Base-by-base conservation (phyloP, 2,888 invertebrate genomes). In the Alloplasta piceator region DNA sequence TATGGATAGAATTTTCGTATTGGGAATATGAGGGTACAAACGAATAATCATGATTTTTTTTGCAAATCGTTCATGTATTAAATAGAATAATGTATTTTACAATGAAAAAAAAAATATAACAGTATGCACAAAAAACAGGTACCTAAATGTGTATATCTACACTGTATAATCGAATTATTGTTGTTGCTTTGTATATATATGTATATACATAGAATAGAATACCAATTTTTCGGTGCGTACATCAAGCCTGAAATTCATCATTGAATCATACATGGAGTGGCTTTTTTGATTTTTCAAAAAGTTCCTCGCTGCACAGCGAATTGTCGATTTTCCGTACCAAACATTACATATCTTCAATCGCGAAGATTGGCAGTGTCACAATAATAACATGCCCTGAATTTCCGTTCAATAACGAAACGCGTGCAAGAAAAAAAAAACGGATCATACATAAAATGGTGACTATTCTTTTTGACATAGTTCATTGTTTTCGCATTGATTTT, bases 11-110 rank as follows among this genome's bases (percentile, higher is more conserved):
- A n/a, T n/a, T n/a, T n/a, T n/a, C n/a, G n/a, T n/a, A n/a, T n/a
- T n/a, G n/a, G n/a, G n/a, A n/a, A n/a, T n/a, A n/a, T n/a, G n/a
- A n/a, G n/a, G n/a, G n/a, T n/a, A n/a, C n/a, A n/a, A n/a, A 50
- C 12, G 50, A 4, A 50, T 12, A n/a, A 12, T n/a, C 5, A 12
- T 50, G 5, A 50, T 50, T 12, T 56, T 71, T 83, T 80, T 83
- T 88, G 87, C 81, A 88, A 90, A 89, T 89, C 85, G 80, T 83
- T 88, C 83, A 86, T 89, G 84, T 89, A 90, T 90, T 89, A 88
- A 89, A 89, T 88, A 89, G 80, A 84, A 83, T 87, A 89, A 86
- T 81, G 86, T 88, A 86, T 87, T 83, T 85, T 88, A 89, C 85
- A 87, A 85, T 86, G 85, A 86, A 85, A 86, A 86, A 87, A 86